Evolutionary conservation across 2,113 vertebrate species (phyloP).

Genomic region (Gymnarchus niloticus): DNA sequence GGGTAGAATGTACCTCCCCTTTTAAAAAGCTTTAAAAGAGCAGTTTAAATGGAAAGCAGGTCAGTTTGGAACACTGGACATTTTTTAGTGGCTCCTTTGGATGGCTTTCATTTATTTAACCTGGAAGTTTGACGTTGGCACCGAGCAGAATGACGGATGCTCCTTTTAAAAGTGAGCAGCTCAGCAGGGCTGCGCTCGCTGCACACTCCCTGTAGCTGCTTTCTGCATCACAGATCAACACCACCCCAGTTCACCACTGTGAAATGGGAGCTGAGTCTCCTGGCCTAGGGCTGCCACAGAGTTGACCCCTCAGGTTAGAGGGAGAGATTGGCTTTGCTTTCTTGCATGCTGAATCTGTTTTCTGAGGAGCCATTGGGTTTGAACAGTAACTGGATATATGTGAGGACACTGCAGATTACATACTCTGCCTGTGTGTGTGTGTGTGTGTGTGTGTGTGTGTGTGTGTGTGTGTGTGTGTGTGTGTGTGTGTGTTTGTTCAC

Average conservation of each 20-base stretch:
- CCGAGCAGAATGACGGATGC: neutral
- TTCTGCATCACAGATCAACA: neutral
- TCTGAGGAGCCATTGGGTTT: neutral
- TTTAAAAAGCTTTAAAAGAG: neutral
- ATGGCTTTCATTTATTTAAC: conserved; percentile 4
- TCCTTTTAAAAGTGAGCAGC: conserved; percentile 1
- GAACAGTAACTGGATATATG: neutral
- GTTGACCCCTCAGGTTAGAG: neutral
- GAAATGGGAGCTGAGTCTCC: neutral
- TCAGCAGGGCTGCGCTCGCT: neutral
- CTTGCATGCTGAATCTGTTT: neutral
- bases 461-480: neutral
- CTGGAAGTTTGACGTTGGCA: neutral
- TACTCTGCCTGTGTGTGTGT: neutral
- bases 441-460: neutral
- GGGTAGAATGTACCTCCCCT: neutral
- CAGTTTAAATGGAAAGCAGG: neutral
- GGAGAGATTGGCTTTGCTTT: neutral
- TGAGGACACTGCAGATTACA: too few species aligned
- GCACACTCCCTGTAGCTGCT: neutral
- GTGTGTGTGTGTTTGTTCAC: neutral
- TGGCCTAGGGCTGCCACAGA: neutral
- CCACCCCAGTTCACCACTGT: neutral
- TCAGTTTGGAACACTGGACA: neutral
- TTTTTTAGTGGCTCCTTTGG: neutral